These are phyloP conservation scores for Nestor notabilis DNA, from an alignment of 2,113 vertebrate genomes.

Conservation along the genomic window DNA sequence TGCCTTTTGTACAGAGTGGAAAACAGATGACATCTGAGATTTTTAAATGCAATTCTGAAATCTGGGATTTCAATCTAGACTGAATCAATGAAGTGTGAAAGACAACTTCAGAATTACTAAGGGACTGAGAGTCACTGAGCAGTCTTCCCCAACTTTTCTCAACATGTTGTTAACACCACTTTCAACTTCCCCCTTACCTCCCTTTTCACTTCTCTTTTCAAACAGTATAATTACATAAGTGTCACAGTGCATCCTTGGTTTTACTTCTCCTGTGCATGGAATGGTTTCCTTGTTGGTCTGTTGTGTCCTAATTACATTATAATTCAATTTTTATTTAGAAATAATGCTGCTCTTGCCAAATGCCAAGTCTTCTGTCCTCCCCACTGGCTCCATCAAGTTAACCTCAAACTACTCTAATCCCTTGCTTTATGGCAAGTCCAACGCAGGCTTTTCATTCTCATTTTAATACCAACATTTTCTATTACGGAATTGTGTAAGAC, in stretches of 20 bases:
- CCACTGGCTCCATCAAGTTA: rapidly evolving
- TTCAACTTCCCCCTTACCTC: neutral
- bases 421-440: neutral
- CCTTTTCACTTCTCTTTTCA: neutral
- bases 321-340: neutral
- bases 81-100: neutral
- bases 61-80: neutral
- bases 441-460: neutral
- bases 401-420: neutral
- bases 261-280: neutral
- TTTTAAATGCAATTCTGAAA: neutral
- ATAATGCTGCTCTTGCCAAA: neutral
- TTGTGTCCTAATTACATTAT: neutral
- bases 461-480: neutral
- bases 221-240: neutral
- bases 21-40: neutral
- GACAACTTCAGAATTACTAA: neutral
- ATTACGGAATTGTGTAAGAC: neutral
- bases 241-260: neutral
- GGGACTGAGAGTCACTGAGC: neutral
- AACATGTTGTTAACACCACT: neutral
- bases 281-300: neutral
- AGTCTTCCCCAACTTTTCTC: neutral
- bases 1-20: neutral
- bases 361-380: neutral